phyloP scores from a whole-genome alignment of 2,113 vertebrate genomes.

The Tiliqua scincoides region DNA sequence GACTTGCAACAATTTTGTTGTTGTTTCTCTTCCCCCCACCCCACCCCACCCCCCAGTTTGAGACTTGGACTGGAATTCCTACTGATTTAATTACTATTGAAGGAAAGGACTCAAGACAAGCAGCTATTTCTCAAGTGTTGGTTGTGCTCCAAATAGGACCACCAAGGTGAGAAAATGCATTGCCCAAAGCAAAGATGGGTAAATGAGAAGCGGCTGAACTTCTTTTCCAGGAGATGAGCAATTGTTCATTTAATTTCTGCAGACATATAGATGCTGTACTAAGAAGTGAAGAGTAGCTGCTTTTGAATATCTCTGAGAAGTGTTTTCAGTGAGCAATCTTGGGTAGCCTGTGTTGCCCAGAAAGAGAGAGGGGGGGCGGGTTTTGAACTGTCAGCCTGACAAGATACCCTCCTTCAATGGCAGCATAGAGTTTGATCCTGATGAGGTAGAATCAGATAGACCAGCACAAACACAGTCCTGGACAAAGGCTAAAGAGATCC shows the following conservation, averaged over 20 bases:
- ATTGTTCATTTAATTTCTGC: neutral
- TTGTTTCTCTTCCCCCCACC: neutral
- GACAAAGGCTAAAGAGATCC: no score
- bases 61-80: neutral
- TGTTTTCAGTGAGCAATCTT: neutral
- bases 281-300: neutral
- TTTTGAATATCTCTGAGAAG: neutral
- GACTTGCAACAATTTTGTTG: neutral
- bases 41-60: no score
- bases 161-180: neutral
- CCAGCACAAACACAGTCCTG: no score
- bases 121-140: neutral
- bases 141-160: neutral
- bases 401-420: no score
- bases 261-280: neutral
- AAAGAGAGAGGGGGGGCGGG: no score
- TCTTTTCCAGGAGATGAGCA: constrained; percentile 9
- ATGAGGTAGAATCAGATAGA: no score
- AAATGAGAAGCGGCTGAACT: neutral
- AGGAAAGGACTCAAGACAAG: neutral
- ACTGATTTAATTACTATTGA: neutral
- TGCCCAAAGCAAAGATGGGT: neutral
- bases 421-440: no score
- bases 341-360: neutral
- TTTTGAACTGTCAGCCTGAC: no score